Base-by-base conservation (phyloP, 2,797 vertebrate genomes). In the Varecia variegata region DNA sequence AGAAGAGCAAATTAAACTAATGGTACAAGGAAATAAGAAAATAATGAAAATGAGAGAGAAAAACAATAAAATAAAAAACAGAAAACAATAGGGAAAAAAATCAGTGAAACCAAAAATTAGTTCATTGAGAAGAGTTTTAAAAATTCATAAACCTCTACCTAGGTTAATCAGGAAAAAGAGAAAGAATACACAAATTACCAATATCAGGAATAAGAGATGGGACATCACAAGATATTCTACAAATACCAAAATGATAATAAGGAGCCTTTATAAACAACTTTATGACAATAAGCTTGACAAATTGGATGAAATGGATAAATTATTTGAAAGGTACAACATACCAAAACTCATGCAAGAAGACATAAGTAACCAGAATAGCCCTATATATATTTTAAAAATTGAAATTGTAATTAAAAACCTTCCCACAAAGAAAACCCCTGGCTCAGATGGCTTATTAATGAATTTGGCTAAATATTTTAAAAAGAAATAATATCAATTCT, bases 211-310 rank as follows among this genome's bases (percentile, higher is more conserved):
- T 80, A 93, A 70, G 4, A 80, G 21, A 95, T 76, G 10, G 62
- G n/a, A 67, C 11, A 58, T 40, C 56, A 79, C 12, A 71, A 38
- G 43, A 70, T 58, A 93, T 40, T 71, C 23, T 65, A 85, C 8
- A 95, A 95, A 70, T 81, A 85, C 11, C 52, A 79, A 73, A 87
- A 74, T 83, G 65, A 85, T 74, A 62, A 45, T 7, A 92, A 85
- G 43, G 43, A 40, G 5, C 62, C 45, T 60, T 45, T 58, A 85
- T 50, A 84, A 73, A 62, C 20, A 97, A 94, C 10, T 50, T 88
- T 86, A 60, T 77, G 60, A 65, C 3, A 88, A 20, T 47, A 87
- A 83, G 17, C 65, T 62, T 81, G 38, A 84, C 65, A 91, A 91
- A 91, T 45, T 47, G 52, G 20, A 62, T 71, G 50, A 83, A 90